Evolutionary conservation across 2,113 vertebrate genomes (phyloP), one percentile per base, ranked within the genome.

Genomic region (Oryzias melastigma): DNA sequence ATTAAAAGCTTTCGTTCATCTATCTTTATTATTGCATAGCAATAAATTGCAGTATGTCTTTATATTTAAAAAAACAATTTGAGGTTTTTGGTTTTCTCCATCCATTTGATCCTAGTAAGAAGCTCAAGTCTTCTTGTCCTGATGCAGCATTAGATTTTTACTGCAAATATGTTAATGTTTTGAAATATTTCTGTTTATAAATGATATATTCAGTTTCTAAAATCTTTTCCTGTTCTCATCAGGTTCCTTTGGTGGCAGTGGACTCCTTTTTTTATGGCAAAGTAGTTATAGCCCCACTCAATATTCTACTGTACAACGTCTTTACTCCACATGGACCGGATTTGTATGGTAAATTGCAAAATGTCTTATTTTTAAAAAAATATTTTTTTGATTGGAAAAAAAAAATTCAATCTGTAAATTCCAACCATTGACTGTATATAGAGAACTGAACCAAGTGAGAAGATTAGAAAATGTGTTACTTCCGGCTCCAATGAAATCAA

Each of bases 221-320:
- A 35, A 35, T 35, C 35, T 35, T 35, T 12, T 35, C 35, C 54
- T 69, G 72, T 57, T 52, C 78, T 42, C 71, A 19, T 22, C 52
- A 98, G 96, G 92, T 93, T n/a, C 96, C 97, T 6, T 71, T 95
- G 58, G 91, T 98, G 59, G 78, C 84, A n/a, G 91, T 99, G 59
- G 97, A 99, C 89, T 97, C 95, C 68, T 96, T 94, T 82, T 90
- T 97, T 82, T 99, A 99, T 5, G 97, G 95, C 18, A 98, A 97
- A 86, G 75, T 97, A 81, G 97, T 97, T 53, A 81, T 98, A 24
- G 89, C 97, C 0, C 97, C 97, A 14, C 93, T 99, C 63, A 99
- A 98, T 87, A 98, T 99, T 58, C 86, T 99, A 18, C 59, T 97
- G 4, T 99, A 99, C 86, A 99, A 99, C 1, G 94, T 99, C 71